Evolutionary conservation across 2,888 invertebrate species (phyloP), one percentile per base, ranked within the genome.

Genomic region (Thereva unica): DNA sequence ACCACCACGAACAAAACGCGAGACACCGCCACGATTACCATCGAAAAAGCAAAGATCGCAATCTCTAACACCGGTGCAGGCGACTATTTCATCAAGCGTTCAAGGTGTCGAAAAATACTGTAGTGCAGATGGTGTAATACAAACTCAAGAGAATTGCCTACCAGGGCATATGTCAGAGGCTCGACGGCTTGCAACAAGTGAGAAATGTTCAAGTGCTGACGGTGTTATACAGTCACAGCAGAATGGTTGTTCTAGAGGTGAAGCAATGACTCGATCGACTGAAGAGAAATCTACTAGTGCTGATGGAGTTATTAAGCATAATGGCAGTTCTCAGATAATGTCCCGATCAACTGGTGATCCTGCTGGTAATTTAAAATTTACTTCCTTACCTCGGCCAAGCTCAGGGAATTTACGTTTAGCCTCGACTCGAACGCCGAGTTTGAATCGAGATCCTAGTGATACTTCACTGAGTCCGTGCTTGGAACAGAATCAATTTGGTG

Each of bases 11-110:
- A 78, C 78, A 45, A 80, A 82, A 65, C 80, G 84, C 45, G 84
- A 84, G 67, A 73, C 74, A 52, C 80, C 80, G 12, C 85, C 85
- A 4, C 78, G 82, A 68, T 72, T 85, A 68, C 84, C 85, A 7
- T 82, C 83, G 42, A 84, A 88, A 75, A 87, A 88, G 75, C 90
- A 92, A 77, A 84, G 91, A 68, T 91, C 91, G n/a, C 90, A 91
- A 75, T 91, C 91, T 0, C 78, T 92, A 41, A 91, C 91, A 0
- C 90, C 91, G 0, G 80, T 82, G 1, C 85, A 86, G 70, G 77
- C 77, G 0, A 75, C 76, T 67, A 73, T 75, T 10, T 77, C 77
- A 5, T 49, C 67, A 35, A 67, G 54, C n/a, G 49, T 50, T 4
- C 59, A 59, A 44, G 65, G 42, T 37, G 64, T 83, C 66, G 88